These are phyloP conservation scores for Melanogrammus aeglefinus DNA, from an alignment of 2,797 vertebrate genomes.

Conservation along the genomic window DNA sequence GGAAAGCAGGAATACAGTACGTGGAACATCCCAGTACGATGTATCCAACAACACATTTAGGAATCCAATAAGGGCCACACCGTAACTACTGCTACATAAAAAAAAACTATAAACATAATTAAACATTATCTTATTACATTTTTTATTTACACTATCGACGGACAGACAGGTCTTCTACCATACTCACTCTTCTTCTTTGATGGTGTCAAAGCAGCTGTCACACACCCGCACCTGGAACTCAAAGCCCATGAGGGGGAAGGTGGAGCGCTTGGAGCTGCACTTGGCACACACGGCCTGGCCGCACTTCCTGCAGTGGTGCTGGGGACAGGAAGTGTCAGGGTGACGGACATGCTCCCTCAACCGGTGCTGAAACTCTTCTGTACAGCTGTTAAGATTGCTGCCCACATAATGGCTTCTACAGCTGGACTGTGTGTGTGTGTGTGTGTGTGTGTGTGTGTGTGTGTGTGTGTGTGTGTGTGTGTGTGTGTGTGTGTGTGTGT, in stretches of 20 bases:
- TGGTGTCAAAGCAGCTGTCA: slow-evolving; percentile 87
- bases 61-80: no score
- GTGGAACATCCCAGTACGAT: no score
- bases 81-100: no score
- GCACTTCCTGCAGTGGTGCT: slow-evolving; percentile 99
- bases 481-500: no score
- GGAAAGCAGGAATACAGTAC: neutral
- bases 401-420: neutral
- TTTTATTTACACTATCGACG: neutral
- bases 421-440: neutral
- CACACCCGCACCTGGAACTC: slow-evolving; percentile 97
- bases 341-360: neutral
- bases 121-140: neutral
- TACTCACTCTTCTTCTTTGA: slow-evolving; percentile 98
- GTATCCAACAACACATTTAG: neutral
- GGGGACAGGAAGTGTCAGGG: slow-evolving; percentile 26
- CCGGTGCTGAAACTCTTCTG: neutral
- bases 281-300: slow-evolving; percentile 93
- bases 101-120: no score
- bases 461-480: neutral
- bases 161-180: neutral
- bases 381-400: neutral
- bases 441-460: neutral
- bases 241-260: slow-evolving; percentile 94
- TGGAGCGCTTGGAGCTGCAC: slow-evolving; percentile 93